Base-by-base conservation (phyloP, 2,113 vertebrate genomes). In the Scomber japonicus region DNA sequence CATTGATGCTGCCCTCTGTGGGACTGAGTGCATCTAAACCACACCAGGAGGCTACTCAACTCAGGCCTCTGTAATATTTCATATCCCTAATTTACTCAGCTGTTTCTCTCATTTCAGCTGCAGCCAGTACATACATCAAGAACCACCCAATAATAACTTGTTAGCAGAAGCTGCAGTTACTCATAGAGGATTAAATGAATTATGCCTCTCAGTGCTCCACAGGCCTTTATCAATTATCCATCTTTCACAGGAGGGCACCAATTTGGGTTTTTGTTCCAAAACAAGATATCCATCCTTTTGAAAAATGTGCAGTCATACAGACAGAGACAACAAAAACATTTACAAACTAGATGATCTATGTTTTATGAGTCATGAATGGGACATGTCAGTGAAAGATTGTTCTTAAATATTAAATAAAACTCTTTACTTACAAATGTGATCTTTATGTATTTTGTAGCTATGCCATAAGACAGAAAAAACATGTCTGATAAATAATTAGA, bases 111-210 rank as follows among this genome's bases (percentile, higher is more conserved):
- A 51, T 82, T 75, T 71, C 62, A 62, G 65, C 40, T 61, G 72
- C n/a, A 77, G 74, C 77, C 61, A n/a, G 57, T 13, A 73, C 46
- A 66, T 65, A 44, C 56, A 77, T 80, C 68, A 69, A 68, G 44
- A 60, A n/a, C 35, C 12, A 59, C 74, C 48, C 48, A 57, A 71
- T 83, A 61, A 86, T 69, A 51, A 65, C 64, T 73, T 77, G 55
- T 84, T 86, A 81, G 57, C 77, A 75, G 73, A 40, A 65, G 68
- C 82, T 73, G 44, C 51, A 78, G 81, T 84, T 71, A 70, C 66
- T 87, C 83, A 57, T 44, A 1, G 35, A 76, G 73, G 67, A 80
- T 77, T 71, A 57, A 80, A 87, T 78, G 21, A 84, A 76, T 81
- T 54, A 66, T 11, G 3, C 55, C 66, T n/a, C 71, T 72, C 68